Evolutionary conservation across 2,113 vertebrate genomes (phyloP).

Genomic region (Crotophaga sulcirostris): DNA sequence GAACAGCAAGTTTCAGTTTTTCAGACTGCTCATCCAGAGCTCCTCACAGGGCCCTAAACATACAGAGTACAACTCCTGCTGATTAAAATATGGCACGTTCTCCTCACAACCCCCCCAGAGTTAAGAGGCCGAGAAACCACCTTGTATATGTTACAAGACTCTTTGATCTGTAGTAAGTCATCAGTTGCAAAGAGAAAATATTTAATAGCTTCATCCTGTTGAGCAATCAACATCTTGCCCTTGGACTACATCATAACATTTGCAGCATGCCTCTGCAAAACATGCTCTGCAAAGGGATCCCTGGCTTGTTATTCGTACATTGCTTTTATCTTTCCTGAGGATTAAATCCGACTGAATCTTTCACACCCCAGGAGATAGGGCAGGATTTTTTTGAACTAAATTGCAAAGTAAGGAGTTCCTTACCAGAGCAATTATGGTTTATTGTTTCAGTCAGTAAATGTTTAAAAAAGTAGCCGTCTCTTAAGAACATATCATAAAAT

Average conservation of each 20-base stretch:
- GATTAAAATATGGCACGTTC: background rate
- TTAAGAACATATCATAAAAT: conserved; percentile 3
- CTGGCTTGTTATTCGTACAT: background rate
- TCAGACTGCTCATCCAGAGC: background rate
- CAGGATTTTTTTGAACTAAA: background rate
- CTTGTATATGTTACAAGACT: background rate
- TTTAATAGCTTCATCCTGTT: background rate
- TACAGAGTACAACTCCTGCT: background rate
- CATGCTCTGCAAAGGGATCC: background rate
- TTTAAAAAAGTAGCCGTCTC: background rate
- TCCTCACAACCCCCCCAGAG: background rate
- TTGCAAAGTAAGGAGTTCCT: background rate
- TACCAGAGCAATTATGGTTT: conserved; percentile 14
- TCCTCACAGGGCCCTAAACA: background rate
- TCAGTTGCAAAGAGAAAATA: background rate
- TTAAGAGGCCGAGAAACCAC: background rate
- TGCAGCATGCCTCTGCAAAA: background rate
- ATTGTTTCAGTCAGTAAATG: conserved; percentile 22
- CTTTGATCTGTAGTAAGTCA: background rate
- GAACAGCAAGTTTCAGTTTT: background rate
- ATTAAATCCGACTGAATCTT: background rate
- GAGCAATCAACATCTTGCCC: background rate
- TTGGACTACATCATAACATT: background rate
- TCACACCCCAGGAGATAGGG: background rate
- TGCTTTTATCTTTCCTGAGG: background rate